A percentile compares a stretch with the other conserved stretches of the same genome.
Evolutionary conservation across 2,888 invertebrate genomes (phyloP).

Genomic region (Dorcus parallelipipedus): DNA sequence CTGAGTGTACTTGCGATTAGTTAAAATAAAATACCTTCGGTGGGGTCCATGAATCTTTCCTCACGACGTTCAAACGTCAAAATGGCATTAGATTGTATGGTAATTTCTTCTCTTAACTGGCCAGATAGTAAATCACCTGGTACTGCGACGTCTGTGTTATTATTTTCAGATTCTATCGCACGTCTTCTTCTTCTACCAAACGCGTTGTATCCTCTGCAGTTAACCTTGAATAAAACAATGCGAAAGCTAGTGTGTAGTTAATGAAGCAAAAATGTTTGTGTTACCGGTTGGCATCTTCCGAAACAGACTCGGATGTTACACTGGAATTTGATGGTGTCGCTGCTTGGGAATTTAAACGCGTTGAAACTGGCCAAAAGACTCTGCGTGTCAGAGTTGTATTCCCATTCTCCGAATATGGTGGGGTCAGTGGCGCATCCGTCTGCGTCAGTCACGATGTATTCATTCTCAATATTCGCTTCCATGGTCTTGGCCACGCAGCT

Average conservation of each 20-base stretch:
- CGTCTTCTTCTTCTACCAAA: conserved; percentile 80
- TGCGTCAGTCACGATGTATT: conserved; percentile 89
- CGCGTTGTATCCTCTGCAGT: conserved; percentile 87
- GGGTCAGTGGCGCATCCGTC: conserved; percentile 93
- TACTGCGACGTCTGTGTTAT: conserved; percentile 59
- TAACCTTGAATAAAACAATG: conserved; percentile 59
- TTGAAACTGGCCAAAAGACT: conserved; percentile 85
- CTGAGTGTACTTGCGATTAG: too few species aligned
- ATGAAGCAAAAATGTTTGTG: conserved; percentile 30
- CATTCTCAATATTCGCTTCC: conserved; percentile 83
- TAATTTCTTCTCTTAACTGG: conserved; percentile 87
- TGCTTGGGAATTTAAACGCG: conserved; percentile 93
- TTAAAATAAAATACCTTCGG: conserved; percentile 58
- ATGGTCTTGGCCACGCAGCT: conserved; percentile 92
- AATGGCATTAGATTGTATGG: conserved; percentile 88
- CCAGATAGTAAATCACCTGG: conserved; percentile 64
- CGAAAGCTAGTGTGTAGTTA: background rate
- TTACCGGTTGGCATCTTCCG: conserved; percentile 90
- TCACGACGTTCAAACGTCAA: conserved; percentile 84
- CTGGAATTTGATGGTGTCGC: conserved; percentile 92
- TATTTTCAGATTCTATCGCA: conserved; percentile 54
- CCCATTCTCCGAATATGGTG: conserved; percentile 91
- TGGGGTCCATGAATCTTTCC: conserved; percentile 73
- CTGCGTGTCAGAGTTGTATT: conserved; percentile 81
- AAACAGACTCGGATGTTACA: conserved; percentile 94